Evolutionary conservation across 2,113 vertebrate species (phyloP), one percentile per base, ranked within the genome.

Genomic region (Rhineura floridana): DNA sequence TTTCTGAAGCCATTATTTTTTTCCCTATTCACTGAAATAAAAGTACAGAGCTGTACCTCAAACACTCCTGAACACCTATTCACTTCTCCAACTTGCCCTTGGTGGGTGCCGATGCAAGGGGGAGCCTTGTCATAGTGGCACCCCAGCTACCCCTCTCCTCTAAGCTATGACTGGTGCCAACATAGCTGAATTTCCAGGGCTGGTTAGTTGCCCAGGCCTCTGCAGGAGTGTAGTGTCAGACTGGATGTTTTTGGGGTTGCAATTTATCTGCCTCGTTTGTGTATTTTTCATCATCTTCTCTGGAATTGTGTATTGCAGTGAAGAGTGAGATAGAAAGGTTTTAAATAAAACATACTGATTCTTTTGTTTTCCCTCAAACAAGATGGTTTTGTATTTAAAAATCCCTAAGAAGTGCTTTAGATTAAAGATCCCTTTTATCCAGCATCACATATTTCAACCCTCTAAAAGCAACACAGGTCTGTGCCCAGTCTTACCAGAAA

Each of bases 401-500:
- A 59, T 44, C 17, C 36, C 52, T 73, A 62, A 72, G 30, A 11
- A 21, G 1, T 81, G n/a, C 30, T 42, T 70, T 72, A 46, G 33
- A 50, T 17, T 8, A 59, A 55, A 86, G 50, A 46, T 33, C 36
- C 30, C 48, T 42, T 46, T 70, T 62, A 62, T 48, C 70, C 44
- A 76, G n/a, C 44, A 83, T 92, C 80, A 91, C 2, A 59, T 82
- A 83, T 89, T 85, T 92, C 94, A 95, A 94, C 93, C 90, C 92
- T 95, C 95, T 96, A 91, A 83, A 0, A 93, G 92, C 93, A 95
- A 72, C 39, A 76, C 83, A 87, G 86, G 83, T 89, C 88, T 90
- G 77, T 91, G 91, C 94, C 94, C 91, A 85, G 13, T 92, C 98
- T 98, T 98, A 99, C 98, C 98, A 91, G 96, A 0, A 73, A 63